Conservation (phyloP, 2,888 invertebrate genomes). For the Athalia cordata region DNA sequence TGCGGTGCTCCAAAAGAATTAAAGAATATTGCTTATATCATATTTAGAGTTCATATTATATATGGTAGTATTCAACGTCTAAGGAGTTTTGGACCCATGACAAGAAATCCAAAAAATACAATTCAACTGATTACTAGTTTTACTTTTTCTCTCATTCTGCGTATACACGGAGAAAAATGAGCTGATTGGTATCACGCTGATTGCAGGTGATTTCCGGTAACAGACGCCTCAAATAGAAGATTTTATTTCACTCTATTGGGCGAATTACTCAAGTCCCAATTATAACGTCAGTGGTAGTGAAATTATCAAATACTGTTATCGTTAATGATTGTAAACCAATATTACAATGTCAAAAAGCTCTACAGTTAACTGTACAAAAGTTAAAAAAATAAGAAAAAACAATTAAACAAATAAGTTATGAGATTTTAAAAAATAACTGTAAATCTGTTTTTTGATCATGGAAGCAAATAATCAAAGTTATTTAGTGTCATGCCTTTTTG, state of each 20-base stretch:
- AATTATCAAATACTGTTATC: not conserved
- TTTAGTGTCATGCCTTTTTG: not conserved
- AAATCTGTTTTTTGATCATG: conserved; percentile 7
- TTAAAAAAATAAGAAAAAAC: conserved; percentile 9
- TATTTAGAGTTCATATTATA: conserved; percentile 48
- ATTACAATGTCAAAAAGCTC: conserved; percentile 28
- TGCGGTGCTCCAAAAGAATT: conserved; percentile 50
- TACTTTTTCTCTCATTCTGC: not conserved
- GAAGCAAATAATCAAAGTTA: not conserved
- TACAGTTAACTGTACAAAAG: not conserved
- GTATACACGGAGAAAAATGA: conserved; percentile 7
- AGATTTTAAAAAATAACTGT: not conserved
- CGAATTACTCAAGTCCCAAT: conserved; percentile 14
- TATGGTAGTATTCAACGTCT: conserved; percentile 51
- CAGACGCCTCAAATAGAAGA: conserved; percentile 29
- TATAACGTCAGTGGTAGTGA: not conserved
- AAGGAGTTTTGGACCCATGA: conserved; percentile 68
- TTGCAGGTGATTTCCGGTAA: conserved; percentile 50
- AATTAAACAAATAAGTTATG: not conserved
- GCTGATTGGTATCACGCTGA: conserved; percentile 56
- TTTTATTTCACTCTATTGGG: conserved; percentile 14
- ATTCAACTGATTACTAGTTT: not conserved
- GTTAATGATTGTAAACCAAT: conserved; percentile 29
- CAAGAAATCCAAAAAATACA: conserved; percentile 66
- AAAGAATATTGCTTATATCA: conserved; percentile 60